Base-by-base conservation (phyloP, 1,140 invertebrate genomes). In the Drosophila orosa region DNA sequence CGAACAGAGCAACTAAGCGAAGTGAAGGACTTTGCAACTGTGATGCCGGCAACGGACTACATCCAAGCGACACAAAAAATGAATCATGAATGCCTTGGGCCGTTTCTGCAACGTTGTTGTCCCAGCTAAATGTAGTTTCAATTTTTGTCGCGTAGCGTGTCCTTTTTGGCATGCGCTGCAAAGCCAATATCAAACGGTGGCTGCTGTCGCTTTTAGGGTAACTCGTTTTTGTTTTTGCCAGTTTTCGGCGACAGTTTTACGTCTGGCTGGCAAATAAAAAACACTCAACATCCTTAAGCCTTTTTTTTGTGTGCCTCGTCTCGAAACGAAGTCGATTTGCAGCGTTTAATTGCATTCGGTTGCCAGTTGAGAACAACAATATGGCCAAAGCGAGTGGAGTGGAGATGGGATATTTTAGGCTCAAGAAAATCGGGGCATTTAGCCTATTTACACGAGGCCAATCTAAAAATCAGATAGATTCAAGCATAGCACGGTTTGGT, bases 91-190 rank as follows among this genome's bases (percentile, higher is more conserved):
- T 54, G 19, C 55, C 31, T 68, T 31, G 56, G 39, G 22, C 52
- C 37, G 27, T 61, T 47, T n/a, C 61, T 54, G 47, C 68, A 57
- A 48, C 33, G 31, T 35, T 52, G 50, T 35, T 54, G 31, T 54
- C 19, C 31, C 12, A 48, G 24, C 6, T 54, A 54, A 54, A 54
- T 73, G 74, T 73, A 68, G 55, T 82, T 78, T 83, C 74, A 74
- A 74, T 78, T 82, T 78, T 44, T 79, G 69, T 84, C 79, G 79
- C 81, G 79, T 78, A 67, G 79, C 79, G 73, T 77, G 77, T 77
- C 73, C 37, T 74, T 80, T 74, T 74, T 74, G 54, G 78, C 47
- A 45, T 52, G 33, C 22, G 68, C 61, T 69, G 69, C 45, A 44
- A 39, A 65, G 39, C 50, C 78, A 74, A 79, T 79, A 31, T 37